These are phyloP conservation scores for Elymnias hypermnestra DNA, from an alignment of 1,140 invertebrate genomes.

Conservation along the genomic window DNA sequence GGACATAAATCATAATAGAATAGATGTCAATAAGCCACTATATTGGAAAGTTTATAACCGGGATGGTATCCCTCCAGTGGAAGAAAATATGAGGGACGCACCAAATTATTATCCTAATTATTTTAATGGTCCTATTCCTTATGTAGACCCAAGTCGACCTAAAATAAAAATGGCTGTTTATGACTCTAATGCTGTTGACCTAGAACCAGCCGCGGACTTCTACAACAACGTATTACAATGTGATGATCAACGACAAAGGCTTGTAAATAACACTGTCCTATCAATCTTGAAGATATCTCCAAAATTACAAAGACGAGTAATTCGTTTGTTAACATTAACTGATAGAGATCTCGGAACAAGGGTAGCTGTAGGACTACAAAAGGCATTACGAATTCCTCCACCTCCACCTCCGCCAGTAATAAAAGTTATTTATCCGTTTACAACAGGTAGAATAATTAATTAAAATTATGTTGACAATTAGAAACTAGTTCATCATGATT, in stretches of 20 bases:
- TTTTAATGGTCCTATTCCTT: slow-evolving; percentile 84
- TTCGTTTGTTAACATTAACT: slow-evolving; percentile 27
- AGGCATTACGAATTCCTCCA: slow-evolving; percentile 15
- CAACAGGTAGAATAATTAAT: no score
- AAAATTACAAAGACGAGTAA: slow-evolving; percentile 17
- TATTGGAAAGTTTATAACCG: slow-evolving; percentile 79
- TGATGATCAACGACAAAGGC: slow-evolving; percentile 30
- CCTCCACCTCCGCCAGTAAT: slow-evolving; percentile 21
- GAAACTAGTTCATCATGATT: no score
- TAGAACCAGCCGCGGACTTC: slow-evolving; percentile 36
- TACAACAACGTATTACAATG: slow-evolving; percentile 35
- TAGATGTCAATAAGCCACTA: slow-evolving; percentile 93
- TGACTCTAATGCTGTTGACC: slow-evolving; percentile 39
- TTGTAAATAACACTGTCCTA: slow-evolving; percentile 31
- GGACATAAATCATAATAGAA: slow-evolving; percentile 89
- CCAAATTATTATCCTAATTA: slow-evolving; percentile 97
- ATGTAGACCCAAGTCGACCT: slow-evolving; percentile 35
- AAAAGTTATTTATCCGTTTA: no score
- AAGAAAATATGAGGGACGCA: slow-evolving; percentile 76
- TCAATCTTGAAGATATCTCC: slow-evolving; percentile 21
- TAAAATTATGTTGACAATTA: no score
- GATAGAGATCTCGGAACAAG: slow-evolving; percentile 30
- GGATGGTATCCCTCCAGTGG: slow-evolving; percentile 83
- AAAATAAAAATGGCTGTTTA: slow-evolving; percentile 26
- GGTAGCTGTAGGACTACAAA: slow-evolving; percentile 9